Base-by-base conservation (phyloP, 2,797 vertebrate genomes). In the Apogon talboti region DNA sequence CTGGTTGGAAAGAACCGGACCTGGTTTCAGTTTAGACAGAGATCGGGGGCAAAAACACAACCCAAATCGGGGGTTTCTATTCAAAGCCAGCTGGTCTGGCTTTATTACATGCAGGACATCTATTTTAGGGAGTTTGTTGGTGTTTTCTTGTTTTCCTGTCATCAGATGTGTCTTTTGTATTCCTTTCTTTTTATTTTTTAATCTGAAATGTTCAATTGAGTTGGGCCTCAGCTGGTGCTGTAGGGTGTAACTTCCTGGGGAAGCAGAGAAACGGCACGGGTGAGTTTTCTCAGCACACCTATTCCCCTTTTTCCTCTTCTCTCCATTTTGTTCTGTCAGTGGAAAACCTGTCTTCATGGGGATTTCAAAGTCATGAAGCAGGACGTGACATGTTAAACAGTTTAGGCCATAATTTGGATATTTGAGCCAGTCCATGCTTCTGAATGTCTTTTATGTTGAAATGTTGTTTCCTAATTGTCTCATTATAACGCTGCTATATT, bases 51-150 rank as follows among this genome's bases (percentile, higher is more conserved):
- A 94, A 93, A 95, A 85, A 90, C 89, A 92, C 93, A 94, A 93
- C 96, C 96, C 96, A 94, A 93, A 94, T 94, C 93, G 81, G 94
- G 95, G 95, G 94, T 94, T 95, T 97, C 95, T 95, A 93, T 96
- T 95, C 94, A 96, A 98, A 99, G 98, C 97, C 97, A 99, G 98
- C 97, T 98, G 98, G 97, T 97, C 97, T 99, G 97, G 98, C 98
- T 99, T 98, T 94, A 95, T 95, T 78, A 95, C 78, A 94, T 96
- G 95, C 94, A 86, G 95, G 95, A 73, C 91, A 92, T 93, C 92
- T 78, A 70, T 82, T 79, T 87, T 60, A 74, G 11, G 44, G 58
- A 15, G 40, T 63, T 81, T 87, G 68, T 70, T 30, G 7, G 24
- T 54, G 30, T 76, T 66, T 74, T 69, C 72, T 72, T 19, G 43